A percentile compares a stretch with the other conserved stretches of the same genome.
These are phyloP conservation scores for Grammomys surdaster DNA, from an alignment of 2,113 vertebrate genomes.

Conservation along the genomic window DNA sequence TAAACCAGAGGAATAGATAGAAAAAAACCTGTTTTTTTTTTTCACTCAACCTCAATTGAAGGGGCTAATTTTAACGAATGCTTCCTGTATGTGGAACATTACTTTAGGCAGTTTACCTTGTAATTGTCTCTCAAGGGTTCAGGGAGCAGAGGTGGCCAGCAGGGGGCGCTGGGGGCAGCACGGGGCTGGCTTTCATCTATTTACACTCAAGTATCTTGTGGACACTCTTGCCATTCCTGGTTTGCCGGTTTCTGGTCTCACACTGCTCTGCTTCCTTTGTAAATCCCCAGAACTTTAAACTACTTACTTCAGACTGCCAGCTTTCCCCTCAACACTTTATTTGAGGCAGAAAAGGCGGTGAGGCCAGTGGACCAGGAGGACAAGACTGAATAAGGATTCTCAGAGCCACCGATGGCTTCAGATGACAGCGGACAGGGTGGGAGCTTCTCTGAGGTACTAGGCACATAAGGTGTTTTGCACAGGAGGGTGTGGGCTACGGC, in stretches of 20 bases:
- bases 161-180: constrained; percentile 7
- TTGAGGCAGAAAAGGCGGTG: background rate
- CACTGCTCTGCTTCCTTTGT: background rate
- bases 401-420: background rate
- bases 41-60: background rate
- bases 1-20: constrained; percentile 45
- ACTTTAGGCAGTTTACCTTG: background rate
- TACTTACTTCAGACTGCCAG: background rate
- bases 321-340: background rate
- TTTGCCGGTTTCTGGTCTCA: background rate
- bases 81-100: background rate
- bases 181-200: background rate
- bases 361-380: background rate
- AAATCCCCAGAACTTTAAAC: background rate
- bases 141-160: background rate
- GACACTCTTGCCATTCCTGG: background rate
- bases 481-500: too few species aligned
- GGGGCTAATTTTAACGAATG: constrained; percentile 25
- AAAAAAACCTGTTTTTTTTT: background rate
- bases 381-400: background rate
- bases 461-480: rapidly evolving
- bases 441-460: background rate
- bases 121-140: background rate
- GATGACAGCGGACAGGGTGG: background rate
- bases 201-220: background rate